Percentiles rank a stretch among this genome's conserved stretches.
Evolutionary conservation across 2,797 vertebrate genomes (phyloP).

Genomic region (Danio choprae): DNA sequence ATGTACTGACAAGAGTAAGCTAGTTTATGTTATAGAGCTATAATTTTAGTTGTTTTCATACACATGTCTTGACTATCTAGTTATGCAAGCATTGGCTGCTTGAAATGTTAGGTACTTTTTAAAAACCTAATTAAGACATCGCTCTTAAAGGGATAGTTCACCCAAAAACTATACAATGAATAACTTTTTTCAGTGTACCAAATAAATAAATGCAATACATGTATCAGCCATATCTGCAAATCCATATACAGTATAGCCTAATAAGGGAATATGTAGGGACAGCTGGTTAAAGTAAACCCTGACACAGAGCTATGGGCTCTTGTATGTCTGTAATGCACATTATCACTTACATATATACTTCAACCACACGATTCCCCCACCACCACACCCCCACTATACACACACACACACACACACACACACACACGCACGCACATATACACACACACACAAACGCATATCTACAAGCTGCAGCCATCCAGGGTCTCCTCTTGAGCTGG

Average conservation of each 20-base stretch:
- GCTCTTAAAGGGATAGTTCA: too few relatives aligned
- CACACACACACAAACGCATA: background rate
- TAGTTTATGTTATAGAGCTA: background rate
- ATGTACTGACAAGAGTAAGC: background rate
- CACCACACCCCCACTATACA: background rate
- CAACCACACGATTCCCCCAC: background rate
- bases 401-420: constrained; percentile 8
- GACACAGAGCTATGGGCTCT: background rate
- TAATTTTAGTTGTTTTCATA: constrained; percentile 16
- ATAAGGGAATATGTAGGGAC: background rate
- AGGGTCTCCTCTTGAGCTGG: constrained; percentile 48
- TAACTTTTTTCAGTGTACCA: too few relatives aligned
- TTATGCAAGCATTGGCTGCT: background rate
- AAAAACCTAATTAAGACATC: too few relatives aligned
- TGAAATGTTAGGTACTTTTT: constrained; percentile 4
- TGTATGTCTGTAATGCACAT: background rate
- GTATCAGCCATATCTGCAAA: background rate
- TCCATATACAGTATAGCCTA: background rate
- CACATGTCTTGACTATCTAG: background rate
- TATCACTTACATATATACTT: background rate
- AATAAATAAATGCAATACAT: background rate
- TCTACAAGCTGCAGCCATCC: constrained; percentile 49
- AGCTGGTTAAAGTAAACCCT: constrained; percentile 26
- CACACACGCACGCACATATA: constrained; percentile 1
- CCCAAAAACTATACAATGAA: too few relatives aligned